A percentile compares a stretch with the other conserved stretches of the same genome.
phyloP scores from a whole-genome alignment of 2,888 invertebrate genomes.

The Clitarchus hookeri region DNA sequence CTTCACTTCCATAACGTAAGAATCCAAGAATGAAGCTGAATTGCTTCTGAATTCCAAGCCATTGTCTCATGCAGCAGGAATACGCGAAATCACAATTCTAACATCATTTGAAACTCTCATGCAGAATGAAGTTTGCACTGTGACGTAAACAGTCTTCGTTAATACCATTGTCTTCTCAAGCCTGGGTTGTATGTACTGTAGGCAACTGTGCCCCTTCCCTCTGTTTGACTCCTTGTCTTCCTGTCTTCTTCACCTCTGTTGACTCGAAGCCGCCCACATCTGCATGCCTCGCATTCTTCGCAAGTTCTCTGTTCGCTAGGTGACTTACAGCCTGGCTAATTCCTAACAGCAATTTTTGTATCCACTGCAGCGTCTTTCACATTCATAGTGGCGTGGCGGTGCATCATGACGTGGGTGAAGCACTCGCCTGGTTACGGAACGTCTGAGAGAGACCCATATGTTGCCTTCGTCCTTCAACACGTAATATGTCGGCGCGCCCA shows the following conservation, averaged over 20 bases:
- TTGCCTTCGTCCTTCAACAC: too few relatives aligned
- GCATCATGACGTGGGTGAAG: too few relatives aligned
- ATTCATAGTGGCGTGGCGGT: too few relatives aligned
- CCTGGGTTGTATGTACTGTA: neutral
- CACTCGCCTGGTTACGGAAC: too few relatives aligned
- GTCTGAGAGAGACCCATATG: too few relatives aligned
- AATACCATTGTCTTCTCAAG: neutral
- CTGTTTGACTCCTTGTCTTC: neutral
- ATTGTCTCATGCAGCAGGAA: neutral
- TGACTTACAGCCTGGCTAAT: too few relatives aligned
- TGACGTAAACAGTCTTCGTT: neutral
- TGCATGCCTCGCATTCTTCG: neutral
- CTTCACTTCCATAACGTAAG: too few relatives aligned
- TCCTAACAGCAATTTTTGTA: too few relatives aligned
- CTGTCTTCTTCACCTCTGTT: neutral
- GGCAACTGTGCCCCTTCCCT: neutral
- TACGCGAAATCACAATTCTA: slow-evolving; percentile 2
- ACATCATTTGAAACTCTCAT: neutral
- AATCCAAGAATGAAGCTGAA: too few relatives aligned
- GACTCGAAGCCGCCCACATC: neutral
- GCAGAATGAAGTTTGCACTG: neutral
- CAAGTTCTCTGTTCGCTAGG: neutral
- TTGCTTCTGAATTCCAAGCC: too few relatives aligned
- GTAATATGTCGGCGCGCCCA: too few relatives aligned
- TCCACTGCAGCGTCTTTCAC: too few relatives aligned